phyloP scores from a whole-genome alignment of 2,888 invertebrate species.

The Metalampra italica region DNA sequence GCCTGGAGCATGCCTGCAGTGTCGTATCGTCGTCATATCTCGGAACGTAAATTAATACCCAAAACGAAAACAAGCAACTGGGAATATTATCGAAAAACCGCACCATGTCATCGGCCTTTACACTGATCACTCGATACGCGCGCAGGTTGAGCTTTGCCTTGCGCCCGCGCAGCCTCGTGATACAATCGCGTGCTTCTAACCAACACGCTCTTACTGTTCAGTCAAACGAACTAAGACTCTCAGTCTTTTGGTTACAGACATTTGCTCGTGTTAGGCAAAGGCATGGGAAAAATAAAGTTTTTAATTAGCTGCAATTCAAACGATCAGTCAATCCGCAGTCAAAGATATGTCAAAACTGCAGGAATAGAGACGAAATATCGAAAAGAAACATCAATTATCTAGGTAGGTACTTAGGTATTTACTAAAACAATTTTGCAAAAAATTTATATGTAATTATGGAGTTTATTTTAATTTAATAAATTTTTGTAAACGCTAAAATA shows the following conservation, averaged over 20 bases:
- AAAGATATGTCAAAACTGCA: neutral
- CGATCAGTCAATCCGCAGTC: neutral
- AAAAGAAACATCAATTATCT: no score
- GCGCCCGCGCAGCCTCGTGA: slow-evolving; percentile 19
- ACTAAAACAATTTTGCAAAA: no score
- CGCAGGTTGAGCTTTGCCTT: slow-evolving; percentile 8
- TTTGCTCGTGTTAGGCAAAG: neutral
- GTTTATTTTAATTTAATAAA: no score
- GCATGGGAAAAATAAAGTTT: neutral
- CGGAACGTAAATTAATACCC: slow-evolving; percentile 63
- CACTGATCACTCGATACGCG: slow-evolving; percentile 55
- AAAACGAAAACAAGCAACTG: slow-evolving; percentile 44
- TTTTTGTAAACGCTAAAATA: no score
- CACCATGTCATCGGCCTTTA: slow-evolving; percentile 64
- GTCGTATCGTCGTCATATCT: slow-evolving; percentile 45
- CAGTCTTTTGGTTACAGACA: slow-evolving; percentile 1
- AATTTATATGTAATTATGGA: no score
- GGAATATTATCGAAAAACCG: slow-evolving; percentile 60
- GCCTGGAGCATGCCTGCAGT: slow-evolving; percentile 1
- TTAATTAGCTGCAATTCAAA: neutral
- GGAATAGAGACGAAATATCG: neutral
- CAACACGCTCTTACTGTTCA: slow-evolving; percentile 9
- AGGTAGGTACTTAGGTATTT: no score
- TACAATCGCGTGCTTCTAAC: slow-evolving; percentile 31
- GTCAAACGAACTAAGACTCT: slow-evolving; percentile 9